Base-by-base conservation (phyloP, 2,888 invertebrate species). In the Eretmocerus hayati region DNA sequence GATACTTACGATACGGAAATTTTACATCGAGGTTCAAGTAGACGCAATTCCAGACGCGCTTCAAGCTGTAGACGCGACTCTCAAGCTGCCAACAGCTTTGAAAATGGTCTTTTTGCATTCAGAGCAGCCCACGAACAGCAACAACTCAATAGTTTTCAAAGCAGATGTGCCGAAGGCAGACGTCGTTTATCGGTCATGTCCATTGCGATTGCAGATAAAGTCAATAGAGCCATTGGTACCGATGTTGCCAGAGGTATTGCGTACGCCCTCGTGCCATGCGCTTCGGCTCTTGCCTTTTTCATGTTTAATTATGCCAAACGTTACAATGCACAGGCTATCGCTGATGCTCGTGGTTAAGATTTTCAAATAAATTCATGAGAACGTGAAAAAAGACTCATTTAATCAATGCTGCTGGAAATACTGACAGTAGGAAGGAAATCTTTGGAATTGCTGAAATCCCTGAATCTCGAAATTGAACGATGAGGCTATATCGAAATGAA, bases 251-350 rank as follows among this genome's bases (percentile, higher is more conserved):
- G 57, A 47, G 47, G 66, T 15, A 57, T 63, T 11, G 63, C 63
- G 18, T 67, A 64, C 48, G 62, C 62, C 30, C 57, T 66, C 46
- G 61, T 69, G 3, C 67, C 69, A 4, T 63, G 67, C 47, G 58
- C 65, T 23, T 67, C 69, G 16, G 58, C 64, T 22, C 52, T 67
- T 20, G 51, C 67, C 18, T 46, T 67, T n/a, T 65, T 64, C 46
- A 51, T 62, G 53, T 67, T 65, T 54, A 67, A 62, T 35, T 65
- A 62, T 35, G 35, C 37, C 15, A 53, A 52, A n/a, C 47, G 50
- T 3, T 43, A 47, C 58, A 20, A 58, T 53, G 20, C 63, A n/a
- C n/a, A n/a, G n/a, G n/a, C n/a, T n/a, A n/a, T n/a, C n/a, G n/a
- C n/a, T n/a, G n/a, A n/a, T n/a, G n/a, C n/a, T n/a, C n/a, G n/a